Evolutionary conservation across 2,797 vertebrate species (phyloP), one percentile per base, ranked within the genome.

Genomic region (Myioborus melanocephalus): DNA sequence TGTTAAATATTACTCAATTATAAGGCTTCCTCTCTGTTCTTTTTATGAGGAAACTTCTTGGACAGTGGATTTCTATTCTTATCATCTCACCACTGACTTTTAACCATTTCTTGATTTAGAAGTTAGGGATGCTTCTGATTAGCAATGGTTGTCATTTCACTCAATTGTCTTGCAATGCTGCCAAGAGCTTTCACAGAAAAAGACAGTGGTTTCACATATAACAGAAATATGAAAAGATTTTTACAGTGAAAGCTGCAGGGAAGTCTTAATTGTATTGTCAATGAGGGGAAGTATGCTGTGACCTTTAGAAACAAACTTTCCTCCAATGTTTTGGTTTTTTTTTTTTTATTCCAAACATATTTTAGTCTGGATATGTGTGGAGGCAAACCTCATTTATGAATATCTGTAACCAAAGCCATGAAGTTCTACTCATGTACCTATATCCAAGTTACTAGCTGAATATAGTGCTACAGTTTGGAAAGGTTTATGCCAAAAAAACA

Each of bases 1-100:
- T 57, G 10, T 60, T 50, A 80, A 93, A 24, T 84, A 39, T 23
- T 66, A 23, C 27, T 76, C 78, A 59, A 28, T 76, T 70, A 8
- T 60, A 63, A 72, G 32, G 2, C 14, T 87, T 90, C 24, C 20
- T 63, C 11, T 37, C 6, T 69, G 4, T 24, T 79, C 7, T 66
- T 82, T 79, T 53, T 52, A 53, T 27, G 10, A 28, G n/a, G 23
- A 76, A 72, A 12, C 12, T 46, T 78, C 44, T 87, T 1, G 4
- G 46, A 77, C 32, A 46, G 9, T 66, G 4, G 4, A 35, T 91
- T 96, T 90, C 44, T 88, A 11, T 8, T 87, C 75, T 73, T 90
- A 16, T 32, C 37, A 22, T 68, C 32, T 77, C 27, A 80, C 30
- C 27, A 68, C 43, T 65, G 43, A 55, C 49, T 73, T 88, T 75